Conservation (phyloP, 2,797 vertebrate species). For the Hozukius guyotensis region DNA sequence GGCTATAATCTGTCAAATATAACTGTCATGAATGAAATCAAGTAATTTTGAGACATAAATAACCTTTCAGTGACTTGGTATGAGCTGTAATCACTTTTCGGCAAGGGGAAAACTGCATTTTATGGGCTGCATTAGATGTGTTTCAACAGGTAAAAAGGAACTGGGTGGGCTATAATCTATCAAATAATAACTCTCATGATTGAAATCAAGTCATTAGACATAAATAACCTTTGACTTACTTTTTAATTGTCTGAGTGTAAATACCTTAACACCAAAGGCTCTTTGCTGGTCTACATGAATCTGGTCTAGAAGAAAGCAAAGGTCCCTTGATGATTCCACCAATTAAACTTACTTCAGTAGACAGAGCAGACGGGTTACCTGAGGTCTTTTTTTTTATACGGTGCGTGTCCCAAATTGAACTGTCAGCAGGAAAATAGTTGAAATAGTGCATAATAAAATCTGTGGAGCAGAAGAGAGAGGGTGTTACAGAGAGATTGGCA, state of each 20-base stretch:
- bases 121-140: too few relatives aligned
- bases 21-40: too few relatives aligned
- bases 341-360: constrained; percentile 6
- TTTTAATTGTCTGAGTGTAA: neutral
- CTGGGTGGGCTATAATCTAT: too few relatives aligned
- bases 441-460: constrained; percentile 5
- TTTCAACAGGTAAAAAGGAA: too few relatives aligned
- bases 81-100: too few relatives aligned
- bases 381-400: neutral
- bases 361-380: constrained; percentile 2
- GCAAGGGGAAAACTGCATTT: too few relatives aligned
- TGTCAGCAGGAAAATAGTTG: neutral
- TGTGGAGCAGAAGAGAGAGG: constrained; percentile 1
- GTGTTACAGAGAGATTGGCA: constrained; percentile 9
- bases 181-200: too few relatives aligned
- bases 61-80: too few relatives aligned
- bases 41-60: too few relatives aligned
- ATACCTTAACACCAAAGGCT: neutral
- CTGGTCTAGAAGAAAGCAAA: neutral
- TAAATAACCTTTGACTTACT: too few relatives aligned
- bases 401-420: neutral
- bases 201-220: too few relatives aligned
- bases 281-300: neutral
- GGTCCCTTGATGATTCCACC: neutral
- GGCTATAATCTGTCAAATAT: too few relatives aligned